Percentiles rank a stretch among this genome's conserved stretches.
These are phyloP conservation scores for Drosophila prostipennis DNA, from an alignment of 2,888 invertebrate genomes.

Conservation along the genomic window DNA sequence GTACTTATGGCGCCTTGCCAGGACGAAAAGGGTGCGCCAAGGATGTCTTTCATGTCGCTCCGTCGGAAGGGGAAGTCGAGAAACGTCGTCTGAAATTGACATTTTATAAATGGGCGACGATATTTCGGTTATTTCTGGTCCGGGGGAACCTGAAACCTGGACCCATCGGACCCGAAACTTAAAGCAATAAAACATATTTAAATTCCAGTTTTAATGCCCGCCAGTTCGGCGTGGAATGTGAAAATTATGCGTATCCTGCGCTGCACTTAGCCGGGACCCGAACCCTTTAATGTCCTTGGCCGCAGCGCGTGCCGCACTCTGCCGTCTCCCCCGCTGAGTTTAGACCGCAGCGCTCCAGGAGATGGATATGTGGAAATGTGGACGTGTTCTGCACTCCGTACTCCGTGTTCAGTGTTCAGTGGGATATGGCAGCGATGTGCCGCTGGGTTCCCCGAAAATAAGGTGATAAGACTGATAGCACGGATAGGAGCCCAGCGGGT, in stretches of 20 bases:
- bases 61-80: constrained; percentile 45
- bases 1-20: constrained; percentile 46
- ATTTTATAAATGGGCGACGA: constrained; percentile 77
- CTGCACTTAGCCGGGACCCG: constrained; percentile 56
- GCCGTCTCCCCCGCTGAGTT: constrained; percentile 58
- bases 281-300: constrained; percentile 58
- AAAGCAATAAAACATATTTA: constrained; percentile 76
- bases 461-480: constrained; percentile 58
- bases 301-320: constrained; percentile 60
- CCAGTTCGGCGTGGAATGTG: constrained; percentile 57
- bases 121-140: constrained; percentile 31
- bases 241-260: constrained; percentile 64
- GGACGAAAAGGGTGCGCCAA: constrained; percentile 41
- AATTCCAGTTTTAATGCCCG: constrained; percentile 57
- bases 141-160: background rate
- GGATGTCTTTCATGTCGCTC: constrained; percentile 50
- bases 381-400: constrained; percentile 11
- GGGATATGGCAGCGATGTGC: constrained; percentile 20
- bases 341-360: constrained; percentile 70
- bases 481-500: constrained; percentile 31
- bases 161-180: constrained; percentile 46
- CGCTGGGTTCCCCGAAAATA: constrained; percentile 45
- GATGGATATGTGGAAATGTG: constrained; percentile 60
- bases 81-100: constrained; percentile 75
- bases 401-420: constrained; percentile 7